These are phyloP conservation scores for Ruditapes philippinarum DNA, from an alignment of 1,140 invertebrate species.

Conservation along the genomic window DNA sequence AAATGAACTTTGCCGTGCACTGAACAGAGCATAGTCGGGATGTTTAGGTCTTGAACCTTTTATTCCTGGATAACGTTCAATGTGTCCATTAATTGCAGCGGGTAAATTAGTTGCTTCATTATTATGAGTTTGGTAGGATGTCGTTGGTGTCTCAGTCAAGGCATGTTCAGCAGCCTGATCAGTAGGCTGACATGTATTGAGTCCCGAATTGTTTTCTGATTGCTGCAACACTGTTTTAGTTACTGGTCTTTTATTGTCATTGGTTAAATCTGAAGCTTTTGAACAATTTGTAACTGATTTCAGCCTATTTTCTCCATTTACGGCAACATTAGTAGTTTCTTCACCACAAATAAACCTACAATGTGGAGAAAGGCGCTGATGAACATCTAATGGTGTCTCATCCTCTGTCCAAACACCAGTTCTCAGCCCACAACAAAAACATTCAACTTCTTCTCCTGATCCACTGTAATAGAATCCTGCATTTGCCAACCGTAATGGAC, in stretches of 20 bases:
- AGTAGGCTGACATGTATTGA: too few relatives aligned
- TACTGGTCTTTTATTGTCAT: neutral
- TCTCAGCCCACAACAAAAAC: neutral
- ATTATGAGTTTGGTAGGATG: too few relatives aligned
- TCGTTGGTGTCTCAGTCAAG: too few relatives aligned
- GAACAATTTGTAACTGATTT: neutral
- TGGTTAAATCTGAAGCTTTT: neutral
- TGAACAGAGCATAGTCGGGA: neutral
- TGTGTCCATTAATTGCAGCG: neutral
- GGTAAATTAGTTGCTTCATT: too few relatives aligned
- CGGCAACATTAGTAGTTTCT: neutral
- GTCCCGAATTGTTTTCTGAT: too few relatives aligned
- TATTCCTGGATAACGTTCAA: neutral
- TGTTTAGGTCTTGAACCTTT: neutral
- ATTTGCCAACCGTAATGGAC: neutral
- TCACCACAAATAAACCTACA: neutral
- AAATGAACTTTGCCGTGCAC: neutral
- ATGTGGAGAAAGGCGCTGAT: neutral
- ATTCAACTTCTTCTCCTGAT: neutral
- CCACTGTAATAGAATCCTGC: constrained; percentile 11
- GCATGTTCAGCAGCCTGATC: too few relatives aligned
- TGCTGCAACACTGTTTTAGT: neutral
- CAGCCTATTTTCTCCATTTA: neutral
- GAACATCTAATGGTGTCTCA: neutral
- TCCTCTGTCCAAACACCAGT: neutral